Evolutionary conservation across 2,113 vertebrate species (phyloP).

Genomic region (Amazona vittata): DNA sequence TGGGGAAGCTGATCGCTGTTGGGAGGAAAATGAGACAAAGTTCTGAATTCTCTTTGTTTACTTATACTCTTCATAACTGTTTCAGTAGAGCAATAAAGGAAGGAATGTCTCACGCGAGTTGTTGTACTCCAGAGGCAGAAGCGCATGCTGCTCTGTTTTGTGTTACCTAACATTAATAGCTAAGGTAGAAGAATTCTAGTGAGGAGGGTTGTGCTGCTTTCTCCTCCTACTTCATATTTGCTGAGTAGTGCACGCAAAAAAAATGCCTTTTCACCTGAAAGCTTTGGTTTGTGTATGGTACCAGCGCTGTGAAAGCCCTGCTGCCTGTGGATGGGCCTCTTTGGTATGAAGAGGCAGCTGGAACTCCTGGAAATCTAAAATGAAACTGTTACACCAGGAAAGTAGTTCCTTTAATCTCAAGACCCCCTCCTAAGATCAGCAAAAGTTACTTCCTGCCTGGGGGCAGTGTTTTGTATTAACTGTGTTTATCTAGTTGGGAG

Average conservation of each 20-base stretch:
- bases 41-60: neutral
- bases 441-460: conserved; percentile 52
- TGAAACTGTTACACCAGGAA: conserved; percentile 56
- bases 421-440: conserved; percentile 20
- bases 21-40: neutral
- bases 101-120: neutral
- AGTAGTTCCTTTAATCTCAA: conserved; percentile 55
- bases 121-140: neutral
- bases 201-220: neutral
- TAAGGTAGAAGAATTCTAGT: neutral
- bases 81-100: neutral
- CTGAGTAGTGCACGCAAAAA: neutral
- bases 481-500: neutral
- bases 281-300: neutral
- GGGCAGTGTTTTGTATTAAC: neutral
- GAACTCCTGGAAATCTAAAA: conserved; percentile 45
- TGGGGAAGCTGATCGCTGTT: neutral
- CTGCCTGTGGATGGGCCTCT: neutral
- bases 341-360: neutral
- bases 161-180: neutral
- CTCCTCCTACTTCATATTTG: neutral
- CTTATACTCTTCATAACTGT: neutral
- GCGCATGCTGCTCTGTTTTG: neutral
- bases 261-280: neutral
- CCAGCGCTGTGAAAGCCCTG: fast-evolving